Base-by-base conservation (phyloP, 2,888 invertebrate genomes). In the Ormyrus nitidulus region DNA sequence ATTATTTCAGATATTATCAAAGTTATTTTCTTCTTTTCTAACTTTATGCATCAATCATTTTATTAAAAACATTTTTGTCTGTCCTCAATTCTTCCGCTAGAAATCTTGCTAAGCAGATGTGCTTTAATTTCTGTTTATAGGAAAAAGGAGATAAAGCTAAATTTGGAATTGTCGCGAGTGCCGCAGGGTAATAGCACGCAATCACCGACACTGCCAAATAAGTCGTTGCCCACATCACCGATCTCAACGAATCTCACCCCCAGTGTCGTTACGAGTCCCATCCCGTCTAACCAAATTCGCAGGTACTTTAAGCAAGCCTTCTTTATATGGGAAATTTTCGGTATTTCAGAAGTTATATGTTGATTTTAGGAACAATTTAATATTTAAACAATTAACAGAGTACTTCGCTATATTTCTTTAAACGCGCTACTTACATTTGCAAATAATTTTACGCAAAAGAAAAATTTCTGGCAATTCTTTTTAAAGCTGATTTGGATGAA, bases 191-290 rank as follows among this genome's bases (percentile, higher is more conserved):
- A 89, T 74, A 87, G 87, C 84, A 85, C 88, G 80, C 84, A 86
- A 77, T 90, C 90, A 65, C 88, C 89, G 69, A 88, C 88, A 72
- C 86, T 87, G 19, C 49, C 70, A 49, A 88, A 87, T 83, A 88
- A 88, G 83, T 86, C 88, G 75, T 85, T 87, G 81, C 87, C 87
- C 68, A 79, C 86, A 84, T 87, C 91, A 74, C 86, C 86, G 72
- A 85, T 93, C 88, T 93, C 94, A 86, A 91, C 93, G 88, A 92
- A 92, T 88, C 91, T 91, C 86, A 90, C 92, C 83, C 86, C 91
- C 81, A 86, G 90, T 69, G 89, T 90, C 83, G 92, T 92, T 91
- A 92, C 92, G 87, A 91, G 91, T 89, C 92, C 92, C 88, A 90
- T 88, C 59, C 88, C 90, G 82, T 86, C 86, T 76, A 90, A 88